Percentiles rank a stretch among this genome's conserved stretches.
Evolutionary conservation across 2,113 vertebrate species (phyloP).

Genomic region (Maccullochella peelii): DNA sequence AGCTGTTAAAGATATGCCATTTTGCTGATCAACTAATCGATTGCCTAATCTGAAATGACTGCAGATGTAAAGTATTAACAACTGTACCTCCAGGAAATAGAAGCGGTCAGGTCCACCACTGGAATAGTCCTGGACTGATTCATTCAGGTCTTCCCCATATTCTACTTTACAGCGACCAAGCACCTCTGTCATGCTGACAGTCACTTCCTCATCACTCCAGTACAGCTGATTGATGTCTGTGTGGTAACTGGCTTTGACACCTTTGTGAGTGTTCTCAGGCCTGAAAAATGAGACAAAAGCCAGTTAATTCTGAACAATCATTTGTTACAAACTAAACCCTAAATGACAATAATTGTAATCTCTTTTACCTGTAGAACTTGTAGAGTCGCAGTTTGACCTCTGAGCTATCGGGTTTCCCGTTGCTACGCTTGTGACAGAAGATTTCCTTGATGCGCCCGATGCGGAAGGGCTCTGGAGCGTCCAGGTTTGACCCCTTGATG

Average conservation of each 20-base stretch:
- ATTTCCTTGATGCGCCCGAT: constrained; percentile 94
- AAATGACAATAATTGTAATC: neutral
- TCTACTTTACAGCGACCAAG: constrained; percentile 91
- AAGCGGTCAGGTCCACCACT: constrained; percentile 89
- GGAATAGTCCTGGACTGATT: constrained; percentile 90
- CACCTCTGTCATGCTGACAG: constrained; percentile 87
- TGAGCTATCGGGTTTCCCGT: constrained; percentile 85
- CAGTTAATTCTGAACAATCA: neutral
- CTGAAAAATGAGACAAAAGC: constrained; percentile 67
- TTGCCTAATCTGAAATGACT: neutral
- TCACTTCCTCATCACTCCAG: constrained; percentile 95
- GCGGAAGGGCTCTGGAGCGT: constrained; percentile 91
- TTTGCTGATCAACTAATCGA: neutral
- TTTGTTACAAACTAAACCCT: neutral
- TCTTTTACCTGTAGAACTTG: constrained; percentile 92
- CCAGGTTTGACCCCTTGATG: constrained; percentile 97
- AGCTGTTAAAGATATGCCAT: neutral
- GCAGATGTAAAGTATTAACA: neutral
- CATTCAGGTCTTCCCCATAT: constrained; percentile 91
- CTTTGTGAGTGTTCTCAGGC: constrained; percentile 96
- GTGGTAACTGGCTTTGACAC: constrained; percentile 90
- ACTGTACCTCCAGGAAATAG: constrained; percentile 93
- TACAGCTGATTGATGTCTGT: constrained; percentile 95
- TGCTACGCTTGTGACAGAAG: constrained; percentile 89
- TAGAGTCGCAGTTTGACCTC: constrained; percentile 91